Conservation (phyloP, 2,888 invertebrate species). For the Brachypalpus laphriformis region DNA sequence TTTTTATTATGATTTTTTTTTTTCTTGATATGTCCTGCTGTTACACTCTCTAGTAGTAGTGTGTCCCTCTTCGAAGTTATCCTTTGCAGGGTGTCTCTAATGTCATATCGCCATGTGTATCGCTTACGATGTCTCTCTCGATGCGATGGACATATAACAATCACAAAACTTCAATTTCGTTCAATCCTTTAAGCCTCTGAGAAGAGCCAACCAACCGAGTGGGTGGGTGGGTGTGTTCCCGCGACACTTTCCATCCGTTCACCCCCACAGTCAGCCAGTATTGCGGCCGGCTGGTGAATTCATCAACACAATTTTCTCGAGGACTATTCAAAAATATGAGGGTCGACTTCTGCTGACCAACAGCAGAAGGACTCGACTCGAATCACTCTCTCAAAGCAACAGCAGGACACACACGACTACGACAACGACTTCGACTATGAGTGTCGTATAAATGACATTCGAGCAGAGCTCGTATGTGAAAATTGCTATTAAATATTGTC, state of each 20-base stretch:
- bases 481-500: conserved; percentile 73
- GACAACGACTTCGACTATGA: not conserved
- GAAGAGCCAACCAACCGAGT: conserved; percentile 3
- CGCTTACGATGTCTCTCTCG: conserved; percentile 44
- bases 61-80: conserved; percentile 21
- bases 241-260: conserved; percentile 50
- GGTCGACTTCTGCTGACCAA: conserved; percentile 39
- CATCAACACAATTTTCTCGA: conserved; percentile 68
- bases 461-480: conserved; percentile 66
- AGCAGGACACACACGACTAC: conserved; percentile 11
- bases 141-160: conserved; percentile 68
- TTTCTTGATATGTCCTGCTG: conserved; percentile 29
- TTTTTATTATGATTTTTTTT: conserved; percentile 56
- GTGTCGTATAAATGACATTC: conserved; percentile 69
- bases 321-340: conserved; percentile 27
- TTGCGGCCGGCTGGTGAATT: conserved; percentile 50
- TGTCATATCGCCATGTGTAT: conserved; percentile 67
- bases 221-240: not conserved
- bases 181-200: conserved; percentile 69
- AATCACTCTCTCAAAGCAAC: conserved; percentile 56
- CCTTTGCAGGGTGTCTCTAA: conserved; percentile 22
- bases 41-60: not conserved
- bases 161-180: conserved; percentile 71
- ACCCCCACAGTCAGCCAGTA: not conserved
- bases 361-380: conserved; percentile 50